Percentiles rank a stretch among this genome's conserved stretches.
phyloP scores from a whole-genome alignment of 2,888 invertebrate species.

The Toxonevra muliebris region DNA sequence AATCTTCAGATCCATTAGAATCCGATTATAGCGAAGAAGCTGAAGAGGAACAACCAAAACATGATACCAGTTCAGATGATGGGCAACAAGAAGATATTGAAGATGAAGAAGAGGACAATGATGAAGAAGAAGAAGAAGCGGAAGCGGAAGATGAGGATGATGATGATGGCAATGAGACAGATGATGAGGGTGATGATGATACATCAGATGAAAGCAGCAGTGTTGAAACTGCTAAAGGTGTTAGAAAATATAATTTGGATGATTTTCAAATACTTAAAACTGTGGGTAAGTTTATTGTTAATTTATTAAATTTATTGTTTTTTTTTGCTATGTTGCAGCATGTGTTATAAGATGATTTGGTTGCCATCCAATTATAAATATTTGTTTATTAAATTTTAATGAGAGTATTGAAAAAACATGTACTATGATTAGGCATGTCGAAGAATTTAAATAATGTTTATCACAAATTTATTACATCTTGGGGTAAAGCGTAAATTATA shows the following conservation, averaged over 20 bases:
- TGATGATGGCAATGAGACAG: conserved; percentile 58
- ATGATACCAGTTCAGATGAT: conserved; percentile 39
- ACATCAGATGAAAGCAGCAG: conserved; percentile 64
- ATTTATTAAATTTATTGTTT: background rate
- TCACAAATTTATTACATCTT: too few species aligned
- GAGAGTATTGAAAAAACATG: too few species aligned
- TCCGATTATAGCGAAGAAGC: conserved; percentile 62
- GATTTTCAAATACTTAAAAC: conserved; percentile 88
- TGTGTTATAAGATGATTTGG: too few species aligned
- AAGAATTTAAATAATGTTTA: too few species aligned
- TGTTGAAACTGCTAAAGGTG: conserved; percentile 57
- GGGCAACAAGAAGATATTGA: conserved; percentile 38
- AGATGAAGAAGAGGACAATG: conserved; percentile 39
- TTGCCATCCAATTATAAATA: too few species aligned
- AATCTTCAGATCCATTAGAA: conserved; percentile 63
- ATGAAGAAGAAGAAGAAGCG: conserved; percentile 44
- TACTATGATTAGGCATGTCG: too few species aligned
- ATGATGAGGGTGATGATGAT: conserved; percentile 57
- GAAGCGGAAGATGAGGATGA: conserved; percentile 50
- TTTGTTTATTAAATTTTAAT: too few species aligned
- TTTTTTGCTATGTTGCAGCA: too few species aligned
- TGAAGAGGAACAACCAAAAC: conserved; percentile 36
- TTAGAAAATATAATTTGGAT: conserved; percentile 75
- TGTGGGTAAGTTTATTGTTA: conserved; percentile 74
- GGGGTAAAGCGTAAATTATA: too few species aligned